phyloP scores from a whole-genome alignment of 2,113 vertebrate species.

The Microcebus tavaratra region DNA sequence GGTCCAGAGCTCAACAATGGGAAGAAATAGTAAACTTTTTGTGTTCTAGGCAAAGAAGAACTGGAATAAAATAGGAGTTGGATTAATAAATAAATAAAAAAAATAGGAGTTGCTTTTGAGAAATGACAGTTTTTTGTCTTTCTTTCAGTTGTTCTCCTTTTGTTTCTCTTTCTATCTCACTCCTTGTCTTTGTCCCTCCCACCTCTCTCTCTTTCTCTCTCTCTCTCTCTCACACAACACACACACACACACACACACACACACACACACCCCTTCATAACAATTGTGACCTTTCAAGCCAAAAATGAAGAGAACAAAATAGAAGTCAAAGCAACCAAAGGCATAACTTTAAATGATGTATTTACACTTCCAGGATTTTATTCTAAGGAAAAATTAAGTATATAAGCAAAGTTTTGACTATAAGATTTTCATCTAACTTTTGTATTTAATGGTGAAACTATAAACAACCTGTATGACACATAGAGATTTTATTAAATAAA shows the following conservation, averaged over 20 bases:
- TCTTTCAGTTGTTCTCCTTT: neutral
- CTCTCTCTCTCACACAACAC: no score
- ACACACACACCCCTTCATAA: neutral
- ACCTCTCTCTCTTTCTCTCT: no score
- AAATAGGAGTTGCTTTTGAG: neutral
- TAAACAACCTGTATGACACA: neutral
- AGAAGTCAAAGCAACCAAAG: neutral
- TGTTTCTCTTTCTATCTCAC: neutral
- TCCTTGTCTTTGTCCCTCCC: no score
- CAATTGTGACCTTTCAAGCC: neutral
- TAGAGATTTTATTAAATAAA: neutral
- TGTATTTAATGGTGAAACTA: neutral
- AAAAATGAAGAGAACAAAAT: neutral
- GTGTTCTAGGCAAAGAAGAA: neutral
- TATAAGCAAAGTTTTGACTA: neutral
- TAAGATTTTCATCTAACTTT: neutral
- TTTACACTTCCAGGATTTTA: conserved; percentile 33
- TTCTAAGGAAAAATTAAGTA: conserved; percentile 18
- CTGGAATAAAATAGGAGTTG: neutral
- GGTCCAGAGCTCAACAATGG: neutral
- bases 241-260: neutral
- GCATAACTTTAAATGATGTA: neutral
- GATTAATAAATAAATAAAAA: neutral
- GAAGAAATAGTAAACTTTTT: conserved; percentile 7
- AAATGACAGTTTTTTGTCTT: neutral